Evolutionary conservation across 2,888 invertebrate species (phyloP), one percentile per base, ranked within the genome.

Genomic region (Brassicogethes aeneus): DNA sequence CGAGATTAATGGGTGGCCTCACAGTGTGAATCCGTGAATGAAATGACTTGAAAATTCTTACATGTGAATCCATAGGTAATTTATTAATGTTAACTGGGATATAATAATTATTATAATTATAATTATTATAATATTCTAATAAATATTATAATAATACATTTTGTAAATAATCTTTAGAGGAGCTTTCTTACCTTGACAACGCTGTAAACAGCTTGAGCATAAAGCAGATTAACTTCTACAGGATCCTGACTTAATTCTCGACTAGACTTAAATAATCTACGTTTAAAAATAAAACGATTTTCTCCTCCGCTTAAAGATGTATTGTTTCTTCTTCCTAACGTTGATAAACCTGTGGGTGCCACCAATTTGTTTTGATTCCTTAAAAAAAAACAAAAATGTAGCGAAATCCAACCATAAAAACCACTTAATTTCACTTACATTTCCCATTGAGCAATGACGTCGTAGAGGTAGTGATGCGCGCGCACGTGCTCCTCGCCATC

Each of bases 361-460:
- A 57, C 54, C 30, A 64, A 46, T 51, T 67, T 68, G 50, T 61
- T 66, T 53, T 65, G 66, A 50, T 59, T 62, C 42, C 66, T 66
- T 42, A 37, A 56, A 54, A 35, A 15, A 41, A 14, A 33, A 23
- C 17, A 16, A 31, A 5, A 7, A 17, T 17, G 16, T n/a, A 34
- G 10, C 35, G 15, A 23, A 30, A 34, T 29, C 34, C 29, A 35
- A 33, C n/a, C n/a, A 14, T 36, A 29, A 39, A 15, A 13, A 39
- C 13, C 31, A 23, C 15, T 35, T 23, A 39, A 33, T 32, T n/a
- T n/a, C n/a, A 71, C 79, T 75, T 62, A 85, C 83, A 85, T 79
- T 72, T 95, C 94, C 95, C 95, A 95, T 10, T 87, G 85, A 1
- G 93, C 89, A 51, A 95, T 89, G 33, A 95, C 85, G 66, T 95